These are phyloP conservation scores for Coenobita brevimanus DNA, from an alignment of 1,140 invertebrate species.

Conservation along the genomic window DNA sequence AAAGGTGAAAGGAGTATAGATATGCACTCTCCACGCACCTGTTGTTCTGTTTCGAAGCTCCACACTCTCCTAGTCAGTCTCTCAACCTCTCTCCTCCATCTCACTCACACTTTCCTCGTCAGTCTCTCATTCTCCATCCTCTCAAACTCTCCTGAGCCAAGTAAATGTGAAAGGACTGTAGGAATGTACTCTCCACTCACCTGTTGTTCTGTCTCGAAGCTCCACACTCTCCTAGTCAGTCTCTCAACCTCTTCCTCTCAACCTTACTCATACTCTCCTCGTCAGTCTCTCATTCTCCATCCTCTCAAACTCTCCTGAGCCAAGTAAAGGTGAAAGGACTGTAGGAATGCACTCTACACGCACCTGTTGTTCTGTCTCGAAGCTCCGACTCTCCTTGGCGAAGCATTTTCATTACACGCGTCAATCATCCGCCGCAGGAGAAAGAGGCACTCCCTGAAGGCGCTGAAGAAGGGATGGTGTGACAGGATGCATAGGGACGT, in stretches of 20 bases:
- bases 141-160: too few species aligned
- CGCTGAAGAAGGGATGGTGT: constrained; percentile 99
- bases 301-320: too few species aligned
- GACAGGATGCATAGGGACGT: constrained; percentile 98
- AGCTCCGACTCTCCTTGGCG: constrained; percentile 88
- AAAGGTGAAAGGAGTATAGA: background rate
- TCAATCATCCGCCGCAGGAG: constrained; percentile 96
- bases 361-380: constrained; percentile 89
- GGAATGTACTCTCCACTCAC: constrained; percentile 78
- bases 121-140: too few species aligned
- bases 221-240: too few species aligned
- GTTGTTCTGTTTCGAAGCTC: constrained; percentile 87
- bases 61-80: too few species aligned
- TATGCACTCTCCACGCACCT: constrained; percentile 80
- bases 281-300: too few species aligned
- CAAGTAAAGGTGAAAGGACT: background rate
- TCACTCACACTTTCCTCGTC: too few species aligned
- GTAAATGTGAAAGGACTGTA: background rate
- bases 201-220: constrained; percentile 88
- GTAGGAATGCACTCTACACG: too few species aligned
- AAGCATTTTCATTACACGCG: constrained; percentile 95
- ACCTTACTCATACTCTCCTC: too few species aligned
- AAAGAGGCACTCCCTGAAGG: constrained; percentile 97
- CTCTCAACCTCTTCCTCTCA: too few species aligned
- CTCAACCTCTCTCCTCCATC: too few species aligned